Evolutionary conservation across 37 sponge, comb jelly and placozoan genomes (phyloP), one percentile per base, ranked within the genome.

Genomic region (Chondrilla cf. caribensis): DNA sequence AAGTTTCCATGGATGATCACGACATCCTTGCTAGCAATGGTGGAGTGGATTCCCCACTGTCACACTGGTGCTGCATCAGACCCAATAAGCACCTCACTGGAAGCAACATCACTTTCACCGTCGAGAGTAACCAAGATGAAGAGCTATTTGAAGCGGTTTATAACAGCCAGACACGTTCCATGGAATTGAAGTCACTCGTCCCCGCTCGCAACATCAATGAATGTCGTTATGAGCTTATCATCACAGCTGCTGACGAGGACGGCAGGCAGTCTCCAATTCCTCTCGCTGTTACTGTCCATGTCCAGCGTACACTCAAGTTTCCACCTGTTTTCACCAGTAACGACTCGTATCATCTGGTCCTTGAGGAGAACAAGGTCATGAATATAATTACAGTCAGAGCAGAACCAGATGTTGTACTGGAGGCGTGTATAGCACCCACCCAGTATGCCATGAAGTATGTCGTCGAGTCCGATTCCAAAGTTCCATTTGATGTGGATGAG

Each of bases 401-500:
- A 4, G 29, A 43, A 19, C 79, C 70, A 25, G 32, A 79, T 55
- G 51, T 43, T 29, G 80, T 60, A 43, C 54, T 73, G 18, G 83
- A 88, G 70, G 68, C 84, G 44, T 88, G 88, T 70, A 22, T 83
- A 0, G 80, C 82, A 76, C 75, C 84, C 0, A 4, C 37, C 7
- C 75, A 79, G 0, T 33, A 47, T 60, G 2, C 76, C 15, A 8
- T 73, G 41, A 19, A 39, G 24, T 89, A 89, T 70, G 62, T 70
- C 47, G 77, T 85, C 29, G n/a, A 68, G 17, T 31, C 47, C 39
- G 26, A 39, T 21, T 32, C 44, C 39, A 58, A 38, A 3, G 19
- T 78, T 26, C 86, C 85, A 5, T 89, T 89, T 70, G 54, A 25
- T 42, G 58, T 89, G 19, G 54, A 44, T 82, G 37, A 58, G n/a